A percentile compares a stretch with the other conserved stretches of the same genome.
phyloP scores from a whole-genome alignment of 2,113 vertebrate species.

The Taurulus bubalis region DNA sequence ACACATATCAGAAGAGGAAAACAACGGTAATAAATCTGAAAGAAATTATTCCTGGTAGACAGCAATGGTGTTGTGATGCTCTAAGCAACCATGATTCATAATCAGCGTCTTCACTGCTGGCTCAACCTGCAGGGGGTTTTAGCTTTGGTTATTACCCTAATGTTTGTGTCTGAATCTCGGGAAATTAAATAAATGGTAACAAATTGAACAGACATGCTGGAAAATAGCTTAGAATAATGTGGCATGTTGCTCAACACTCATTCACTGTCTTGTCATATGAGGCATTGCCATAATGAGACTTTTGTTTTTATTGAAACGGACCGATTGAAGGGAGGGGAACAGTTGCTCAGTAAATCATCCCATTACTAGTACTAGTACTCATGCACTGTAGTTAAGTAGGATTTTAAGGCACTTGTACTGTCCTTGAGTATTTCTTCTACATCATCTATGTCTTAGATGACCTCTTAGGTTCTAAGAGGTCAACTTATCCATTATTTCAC shows the following conservation, averaged over 20 bases:
- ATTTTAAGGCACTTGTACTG: not conserved
- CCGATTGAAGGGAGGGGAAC: not conserved
- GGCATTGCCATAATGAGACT: not conserved
- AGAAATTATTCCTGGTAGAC: slow-evolving; percentile 15
- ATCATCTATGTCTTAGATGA: no score
- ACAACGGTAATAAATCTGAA: slow-evolving; percentile 24
- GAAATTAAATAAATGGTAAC: slow-evolving; percentile 45
- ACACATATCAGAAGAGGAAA: slow-evolving; percentile 18
- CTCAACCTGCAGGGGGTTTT: slow-evolving; percentile 36
- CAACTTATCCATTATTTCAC: not conserved
- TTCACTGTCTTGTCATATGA: slow-evolving; percentile 6
- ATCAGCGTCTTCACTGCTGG: slow-evolving; percentile 41
- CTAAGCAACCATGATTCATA: slow-evolving; percentile 27
- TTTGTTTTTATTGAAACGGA: not conserved
- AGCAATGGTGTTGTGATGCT: slow-evolving; percentile 6
- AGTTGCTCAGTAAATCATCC: not conserved
- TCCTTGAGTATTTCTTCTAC: not conserved
- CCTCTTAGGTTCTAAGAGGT: no score
- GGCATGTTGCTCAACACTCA: not conserved
- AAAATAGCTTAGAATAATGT: slow-evolving; percentile 16
- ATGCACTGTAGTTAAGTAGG: not conserved
- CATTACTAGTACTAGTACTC: not conserved
- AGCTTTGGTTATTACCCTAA: slow-evolving; percentile 37
- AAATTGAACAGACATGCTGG: slow-evolving; percentile 39
- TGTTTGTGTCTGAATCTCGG: slow-evolving; percentile 13